Evolutionary conservation across 2,888 invertebrate species (phyloP).

Genomic region (Caenorhabditis imperialis): DNA sequence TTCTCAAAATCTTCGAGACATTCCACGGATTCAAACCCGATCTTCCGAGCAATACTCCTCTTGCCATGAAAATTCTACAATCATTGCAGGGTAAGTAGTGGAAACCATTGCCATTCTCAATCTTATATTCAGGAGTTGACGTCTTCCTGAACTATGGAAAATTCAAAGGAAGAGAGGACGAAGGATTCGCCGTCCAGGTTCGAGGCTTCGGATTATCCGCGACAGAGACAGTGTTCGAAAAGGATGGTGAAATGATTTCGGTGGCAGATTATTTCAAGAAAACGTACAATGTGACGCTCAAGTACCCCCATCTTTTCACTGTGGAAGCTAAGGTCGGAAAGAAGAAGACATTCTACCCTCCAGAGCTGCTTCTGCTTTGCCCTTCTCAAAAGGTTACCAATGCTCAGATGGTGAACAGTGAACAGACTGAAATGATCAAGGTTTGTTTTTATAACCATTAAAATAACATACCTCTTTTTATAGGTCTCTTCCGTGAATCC

Average conservation of each 20-base stretch:
- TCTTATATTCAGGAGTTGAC: no score
- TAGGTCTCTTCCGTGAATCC: conserved; percentile 5
- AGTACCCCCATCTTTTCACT: not conserved
- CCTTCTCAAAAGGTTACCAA: conserved; percentile 7
- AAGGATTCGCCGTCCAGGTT: no score
- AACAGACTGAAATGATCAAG: conserved; percentile 2
- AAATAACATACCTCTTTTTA: no score
- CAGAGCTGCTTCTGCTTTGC: conserved; percentile 2
- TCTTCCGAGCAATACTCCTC: no score
- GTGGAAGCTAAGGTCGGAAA: not conserved
- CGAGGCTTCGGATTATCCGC: no score
- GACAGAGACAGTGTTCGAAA: no score
- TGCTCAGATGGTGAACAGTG: not conserved
- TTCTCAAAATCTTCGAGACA: not conserved
- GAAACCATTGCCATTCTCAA: no score
- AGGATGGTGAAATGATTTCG: no score
- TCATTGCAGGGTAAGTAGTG: no score
- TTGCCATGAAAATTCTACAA: no score
- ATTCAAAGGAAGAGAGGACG: no score
- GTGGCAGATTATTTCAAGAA: not conserved
- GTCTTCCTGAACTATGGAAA: no score
- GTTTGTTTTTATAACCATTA: not conserved
- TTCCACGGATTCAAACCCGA: not conserved
- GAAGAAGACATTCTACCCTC: not conserved
- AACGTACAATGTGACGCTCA: not conserved